These are phyloP conservation scores for Clusia tigrina DNA, from an alignment of 2,888 invertebrate genomes.

Conservation along the genomic window DNA sequence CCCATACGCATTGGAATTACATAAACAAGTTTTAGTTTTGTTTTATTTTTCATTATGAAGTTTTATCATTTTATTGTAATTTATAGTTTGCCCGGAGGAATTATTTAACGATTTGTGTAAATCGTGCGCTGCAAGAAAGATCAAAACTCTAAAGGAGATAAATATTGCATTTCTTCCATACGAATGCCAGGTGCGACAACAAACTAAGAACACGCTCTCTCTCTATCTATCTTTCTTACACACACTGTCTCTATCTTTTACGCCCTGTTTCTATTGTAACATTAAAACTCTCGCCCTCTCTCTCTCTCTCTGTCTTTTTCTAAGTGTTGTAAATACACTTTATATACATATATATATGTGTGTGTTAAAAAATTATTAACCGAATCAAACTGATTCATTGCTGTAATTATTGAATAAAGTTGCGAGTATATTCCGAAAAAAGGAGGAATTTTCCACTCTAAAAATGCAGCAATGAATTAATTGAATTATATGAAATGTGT, in stretches of 20 bases:
- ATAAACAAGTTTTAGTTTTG: not conserved
- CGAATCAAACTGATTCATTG: not conserved
- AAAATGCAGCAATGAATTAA: constrained; percentile 17
- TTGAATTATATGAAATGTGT: too few species aligned
- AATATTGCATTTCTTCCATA: constrained; percentile 99
- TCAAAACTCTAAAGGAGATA: constrained; percentile 98
- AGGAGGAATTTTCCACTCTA: not conserved
- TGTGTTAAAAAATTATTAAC: not conserved
- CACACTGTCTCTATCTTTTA: constrained; percentile 20
- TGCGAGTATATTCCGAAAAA: not conserved
- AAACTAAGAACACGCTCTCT: constrained; percentile 16
- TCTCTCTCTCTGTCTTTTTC: constrained; percentile 21
- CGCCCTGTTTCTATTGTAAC: constrained; percentile 23
- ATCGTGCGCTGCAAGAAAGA: constrained; percentile 91
- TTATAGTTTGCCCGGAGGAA: constrained; percentile 91
- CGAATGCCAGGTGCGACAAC: constrained; percentile 85
- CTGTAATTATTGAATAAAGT: not conserved
- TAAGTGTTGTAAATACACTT: constrained; percentile 35
- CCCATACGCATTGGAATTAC: not conserved
- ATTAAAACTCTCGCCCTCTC: too few species aligned
- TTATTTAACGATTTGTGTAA: constrained; percentile 97
- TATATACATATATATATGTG: constrained; percentile 20
- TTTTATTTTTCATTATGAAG: not conserved
- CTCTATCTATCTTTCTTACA: constrained; percentile 17
- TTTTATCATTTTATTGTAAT: constrained; percentile 42